These are phyloP conservation scores for Hirtodrosophila confusa DNA, from an alignment of 2,888 invertebrate genomes.

Conservation along the genomic window DNA sequence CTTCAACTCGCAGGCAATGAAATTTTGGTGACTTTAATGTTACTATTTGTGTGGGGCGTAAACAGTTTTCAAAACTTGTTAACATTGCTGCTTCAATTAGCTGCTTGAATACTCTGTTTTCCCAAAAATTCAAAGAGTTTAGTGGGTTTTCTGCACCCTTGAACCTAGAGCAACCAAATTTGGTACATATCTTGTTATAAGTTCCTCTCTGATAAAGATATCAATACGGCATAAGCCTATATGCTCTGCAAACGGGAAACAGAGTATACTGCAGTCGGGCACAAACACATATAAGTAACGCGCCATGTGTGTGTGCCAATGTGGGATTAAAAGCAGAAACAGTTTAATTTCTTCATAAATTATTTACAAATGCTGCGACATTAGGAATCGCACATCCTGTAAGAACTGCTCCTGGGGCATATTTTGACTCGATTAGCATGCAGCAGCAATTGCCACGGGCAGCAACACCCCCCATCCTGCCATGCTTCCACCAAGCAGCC, in stretches of 20 bases:
- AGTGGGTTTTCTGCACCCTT: no score
- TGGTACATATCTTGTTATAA: no score
- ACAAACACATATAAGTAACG: constrained; percentile 2
- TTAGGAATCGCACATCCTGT: constrained; percentile 32
- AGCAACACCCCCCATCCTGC: neutral
- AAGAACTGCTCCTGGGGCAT: constrained; percentile 40
- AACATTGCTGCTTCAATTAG: constrained; percentile 32
- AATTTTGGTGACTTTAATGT: constrained; percentile 9
- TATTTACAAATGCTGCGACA: constrained; percentile 55
- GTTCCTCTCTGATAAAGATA: no score
- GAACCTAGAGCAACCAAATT: no score
- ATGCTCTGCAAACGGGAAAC: constrained; percentile 9
- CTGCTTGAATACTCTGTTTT: constrained; percentile 11
- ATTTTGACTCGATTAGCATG: constrained; percentile 68
- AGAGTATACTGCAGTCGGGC: neutral
- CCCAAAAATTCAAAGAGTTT: neutral
- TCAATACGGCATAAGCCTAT: no score
- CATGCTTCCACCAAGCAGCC: neutral
- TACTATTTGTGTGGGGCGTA: constrained; percentile 7
- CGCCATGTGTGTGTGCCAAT: neutral
- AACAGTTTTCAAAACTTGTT: constrained; percentile 30
- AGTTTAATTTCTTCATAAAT: constrained; percentile 68
- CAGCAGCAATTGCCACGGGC: constrained; percentile 40
- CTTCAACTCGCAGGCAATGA: constrained; percentile 17
- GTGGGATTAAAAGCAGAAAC: constrained; percentile 40